Evolutionary conservation across 2,888 invertebrate species (phyloP), one percentile per base, ranked within the genome.

Genomic region (Gortyna flavago): DNA sequence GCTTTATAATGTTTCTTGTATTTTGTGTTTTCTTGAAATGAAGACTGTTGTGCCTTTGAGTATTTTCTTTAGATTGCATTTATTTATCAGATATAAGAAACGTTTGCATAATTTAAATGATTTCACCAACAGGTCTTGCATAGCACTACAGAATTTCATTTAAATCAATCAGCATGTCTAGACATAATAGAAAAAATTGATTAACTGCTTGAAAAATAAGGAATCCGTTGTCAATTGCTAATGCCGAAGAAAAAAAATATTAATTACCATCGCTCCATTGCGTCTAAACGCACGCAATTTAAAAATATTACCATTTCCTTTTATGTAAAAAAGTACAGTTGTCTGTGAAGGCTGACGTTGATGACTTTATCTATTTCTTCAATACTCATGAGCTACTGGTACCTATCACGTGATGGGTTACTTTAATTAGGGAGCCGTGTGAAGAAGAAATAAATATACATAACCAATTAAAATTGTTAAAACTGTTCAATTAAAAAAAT

Each of bases 1-100:
- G 77, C 74, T 83, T 85, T 81, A 74, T 81, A 86, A 79, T 74
- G 77, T 79, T 80, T 70, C 79, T 83, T 82, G 67, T 77, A 77
- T 85, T 80, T 85, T 82, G 69, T 77, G 44, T 77, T 85, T 77
- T 85, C 86, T 83, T 85, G 54, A 65, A 75, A 76, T 64, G 44
- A 73, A 76, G 51, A 51, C 67, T 70, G 74, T 54, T 41, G 29
- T 7, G 11, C 21, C 54, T 54, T 32, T 6, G 2, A 11, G 18
- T 54, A 13, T 54, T 51, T 54, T 62, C 13, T 35, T 44, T 16
- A 5, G 29, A 0, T 65, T 64, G 3, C 21, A 21, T 70, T 79
- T 44, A 32, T 32, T 32, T 9, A 38, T 38, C 38, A 38, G 38
- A 38, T 38, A 5, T 35, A 35, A 2, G 35, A 35, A 35, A 35